phyloP scores from a whole-genome alignment of 30 jellyfish, hydroid and myxozoan species.

The Hydractinia echinata region DNA sequence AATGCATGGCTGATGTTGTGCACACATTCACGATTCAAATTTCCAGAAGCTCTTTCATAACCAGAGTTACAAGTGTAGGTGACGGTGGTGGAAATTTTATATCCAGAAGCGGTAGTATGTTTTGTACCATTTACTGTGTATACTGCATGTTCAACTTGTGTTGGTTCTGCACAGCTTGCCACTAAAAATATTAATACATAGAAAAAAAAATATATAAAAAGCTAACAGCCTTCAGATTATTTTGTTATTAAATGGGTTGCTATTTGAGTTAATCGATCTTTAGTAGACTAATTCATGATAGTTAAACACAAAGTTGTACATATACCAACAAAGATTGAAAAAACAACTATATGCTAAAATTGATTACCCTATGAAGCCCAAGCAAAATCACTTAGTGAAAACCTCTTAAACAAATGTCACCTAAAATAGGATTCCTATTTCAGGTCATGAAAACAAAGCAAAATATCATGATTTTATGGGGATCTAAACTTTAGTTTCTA shows the following conservation, averaged over 20 bases:
- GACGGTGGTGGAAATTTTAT: constrained; percentile 23
- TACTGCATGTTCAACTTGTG: constrained; percentile 28
- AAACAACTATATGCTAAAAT: no score
- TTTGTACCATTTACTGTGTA: constrained; percentile 30
- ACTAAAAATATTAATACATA: constrained; percentile 24
- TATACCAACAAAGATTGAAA: no score
- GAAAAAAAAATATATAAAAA: background rate
- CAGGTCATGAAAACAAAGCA: no score
- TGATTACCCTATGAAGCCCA: no score
- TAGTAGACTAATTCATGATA: no score
- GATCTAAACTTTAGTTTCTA: no score
- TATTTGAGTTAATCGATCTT: no score
- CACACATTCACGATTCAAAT: constrained; percentile 38
- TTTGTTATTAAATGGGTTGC: background rate
- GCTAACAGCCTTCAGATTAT: background rate
- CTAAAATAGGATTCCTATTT: no score
- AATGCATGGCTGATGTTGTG: constrained; percentile 49
- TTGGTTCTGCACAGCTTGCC: constrained; percentile 58
- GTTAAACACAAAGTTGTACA: no score
- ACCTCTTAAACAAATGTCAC: no score
- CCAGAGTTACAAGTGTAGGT: constrained; percentile 46
- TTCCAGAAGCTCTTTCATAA: constrained; percentile 36
- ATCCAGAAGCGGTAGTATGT: constrained; percentile 16
- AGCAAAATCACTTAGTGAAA: no score
- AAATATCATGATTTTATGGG: no score